Base-by-base conservation (phyloP, 2,113 vertebrate genomes). In the Corythoichthys haematopterus region DNA sequence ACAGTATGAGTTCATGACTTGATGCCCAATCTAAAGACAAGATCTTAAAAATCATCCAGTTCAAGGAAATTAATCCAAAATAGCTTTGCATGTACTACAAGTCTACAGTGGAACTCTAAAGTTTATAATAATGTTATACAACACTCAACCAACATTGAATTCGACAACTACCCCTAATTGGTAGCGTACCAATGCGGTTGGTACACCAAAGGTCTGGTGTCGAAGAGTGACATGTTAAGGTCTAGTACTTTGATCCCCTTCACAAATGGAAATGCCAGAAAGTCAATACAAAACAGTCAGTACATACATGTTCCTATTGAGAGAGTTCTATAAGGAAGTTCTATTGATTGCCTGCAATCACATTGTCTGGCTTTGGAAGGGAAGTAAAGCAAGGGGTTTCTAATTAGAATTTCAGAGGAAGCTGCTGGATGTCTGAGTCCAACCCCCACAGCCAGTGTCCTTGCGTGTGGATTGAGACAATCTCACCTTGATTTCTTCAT, bases 331-430 rank as follows among this genome's bases (percentile, higher is more conserved):
- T 3, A 14, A 13, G 12, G 11, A 71, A 84, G 75, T 81, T 86
- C 73, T 68, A 70, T 71, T 66, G 73, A 80, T 78, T 70, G 73
- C 76, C 79, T 77, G 73, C 57, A 65, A 79, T 78, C 80, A 74
- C 70, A 81, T 65, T 70, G 78, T 81, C 85, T 81, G 83, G 72
- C 70, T 75, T 74, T 73, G 76, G 77, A 20, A 83, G 65, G 68
- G 71, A 84, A 84, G 80, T 81, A 81, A 78, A 82, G 67, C 79
- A 68, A 77, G 68, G 1, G 20, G 60, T 76, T 76, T 72, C 83
- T 87, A 86, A 89, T 89, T 91, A 87, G 85, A 86, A 87, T 89
- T 87, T 88, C 78, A 82, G 82, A 80, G 80, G 80, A 84, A 83
- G 79, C 82, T 84, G 85, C 77, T 88, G 83, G 77, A 83, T 80